Percentiles rank a stretch among this genome's conserved stretches.
These are phyloP conservation scores for Lanius collurio DNA, from an alignment of 2,113 vertebrate species.

Conservation along the genomic window DNA sequence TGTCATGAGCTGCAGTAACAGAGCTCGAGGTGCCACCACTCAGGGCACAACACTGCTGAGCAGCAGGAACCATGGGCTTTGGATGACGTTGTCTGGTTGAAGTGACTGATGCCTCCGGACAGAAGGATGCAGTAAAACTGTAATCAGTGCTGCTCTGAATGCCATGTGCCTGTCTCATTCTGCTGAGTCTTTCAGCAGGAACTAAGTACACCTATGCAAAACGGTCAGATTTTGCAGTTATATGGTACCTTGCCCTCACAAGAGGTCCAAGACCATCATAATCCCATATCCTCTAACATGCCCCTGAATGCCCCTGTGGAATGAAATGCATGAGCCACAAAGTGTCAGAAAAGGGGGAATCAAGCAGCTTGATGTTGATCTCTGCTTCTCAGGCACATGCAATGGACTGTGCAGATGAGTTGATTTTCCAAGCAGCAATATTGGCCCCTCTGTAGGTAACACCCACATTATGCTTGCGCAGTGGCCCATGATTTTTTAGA, in stretches of 20 bases:
- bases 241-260: neutral
- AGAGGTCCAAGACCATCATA: neutral
- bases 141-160: neutral
- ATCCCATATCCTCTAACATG: neutral
- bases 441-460: neutral
- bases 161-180: neutral
- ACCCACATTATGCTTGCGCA: neutral
- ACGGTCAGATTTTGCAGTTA: neutral
- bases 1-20: neutral
- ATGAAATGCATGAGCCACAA: neutral
- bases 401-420: neutral
- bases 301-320: neutral
- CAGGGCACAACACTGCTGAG: fast-evolving
- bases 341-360: neutral
- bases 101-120: neutral
- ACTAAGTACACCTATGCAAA: neutral
- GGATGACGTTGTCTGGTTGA: neutral
- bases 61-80: neutral
- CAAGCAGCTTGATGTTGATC: neutral
- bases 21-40: neutral
- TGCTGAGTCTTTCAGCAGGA: neutral
- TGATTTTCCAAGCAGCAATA: neutral
- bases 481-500: neutral
- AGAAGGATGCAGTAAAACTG: neutral
- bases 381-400: neutral